Base-by-base conservation (phyloP, 2,888 invertebrate species). In the Microctonus aethiopoides region DNA sequence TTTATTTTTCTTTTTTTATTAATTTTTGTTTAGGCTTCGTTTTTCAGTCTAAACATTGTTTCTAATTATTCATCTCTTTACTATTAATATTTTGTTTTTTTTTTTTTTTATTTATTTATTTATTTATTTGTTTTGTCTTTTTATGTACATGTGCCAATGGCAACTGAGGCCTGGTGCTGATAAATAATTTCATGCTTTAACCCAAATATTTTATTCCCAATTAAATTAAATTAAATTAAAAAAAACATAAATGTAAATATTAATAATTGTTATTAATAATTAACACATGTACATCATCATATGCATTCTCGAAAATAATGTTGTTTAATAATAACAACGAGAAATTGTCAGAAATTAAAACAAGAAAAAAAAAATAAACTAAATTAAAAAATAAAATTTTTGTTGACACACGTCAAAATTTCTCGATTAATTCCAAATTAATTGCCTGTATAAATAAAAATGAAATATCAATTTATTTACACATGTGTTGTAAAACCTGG, bases 101-200 rank as follows among this genome's bases (percentile, higher is more conserved):
- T 7, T 72, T 59, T 39, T 67, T 73, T 68, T 72, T 5, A 29
- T 7, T 7, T 5, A 5, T 29, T 29, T 29, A 29, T 29, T 29
- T 36, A 36, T 9, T 36, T 36, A 1, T 10, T 10, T 10, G 5
- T 36, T 10, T 36, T 36, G 1, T 46, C 16, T 46, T 46, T 13
- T 76, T 76, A 76, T 76, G 72, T 76, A 76, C 76, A 76, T 69
- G 69, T 73, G 75, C 74, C 75, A 76, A 67, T 70, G 73, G 74
- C 73, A 72, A 72, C 64, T 68, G 73, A 72, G 64, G 69, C 69
- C 69, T 52, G 64, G 34, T 32, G 36, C 22, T 51, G 16, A 13
- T 29, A 64, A 29, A 16, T 54, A 34, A 20, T 32, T 22, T 29
- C 29, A 46, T 13, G 41, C 51, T 10, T 16, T 46, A 5, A 2